Conservation (phyloP, 2,888 invertebrate species). For the Liposcelis brunnea region DNA sequence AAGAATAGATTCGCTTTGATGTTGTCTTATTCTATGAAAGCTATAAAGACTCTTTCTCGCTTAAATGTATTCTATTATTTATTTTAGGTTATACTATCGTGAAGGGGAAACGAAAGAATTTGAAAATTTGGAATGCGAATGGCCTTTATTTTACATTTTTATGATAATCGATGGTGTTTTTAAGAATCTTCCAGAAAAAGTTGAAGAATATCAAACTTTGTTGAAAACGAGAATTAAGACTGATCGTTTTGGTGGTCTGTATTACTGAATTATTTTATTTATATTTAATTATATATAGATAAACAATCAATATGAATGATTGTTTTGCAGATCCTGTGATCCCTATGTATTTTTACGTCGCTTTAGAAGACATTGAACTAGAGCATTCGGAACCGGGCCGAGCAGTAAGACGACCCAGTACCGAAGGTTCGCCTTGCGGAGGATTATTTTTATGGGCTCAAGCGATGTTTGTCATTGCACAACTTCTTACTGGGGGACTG, state of each 20-base stretch:
- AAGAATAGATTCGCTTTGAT: conserved; percentile 8
- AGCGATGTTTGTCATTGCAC: conserved; percentile 84
- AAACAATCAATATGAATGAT: too few relatives aligned
- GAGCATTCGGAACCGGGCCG: conserved; percentile 55
- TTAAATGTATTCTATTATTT: too few relatives aligned
- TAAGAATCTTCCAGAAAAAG: conserved; percentile 69
- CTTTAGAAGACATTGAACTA: conserved; percentile 49
- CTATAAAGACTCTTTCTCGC: too few relatives aligned
- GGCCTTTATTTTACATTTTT: conserved; percentile 91
- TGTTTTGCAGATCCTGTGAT: conserved; percentile 67
- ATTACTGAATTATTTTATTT: background rate
- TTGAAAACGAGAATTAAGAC: conserved; percentile 64
- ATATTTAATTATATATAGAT: too few relatives aligned
- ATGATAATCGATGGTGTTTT: conserved; percentile 95
- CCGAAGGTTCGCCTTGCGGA: conserved; percentile 32
- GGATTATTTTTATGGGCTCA: conserved; percentile 88
- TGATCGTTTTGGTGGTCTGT: conserved; percentile 59
- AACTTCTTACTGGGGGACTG: conserved; percentile 74
- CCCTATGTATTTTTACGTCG: conserved; percentile 85
- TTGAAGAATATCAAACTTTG: conserved; percentile 78
- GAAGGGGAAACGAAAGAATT: conserved; percentile 90
- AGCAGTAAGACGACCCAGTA: conserved; percentile 42
- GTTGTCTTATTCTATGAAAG: conserved; percentile 10
- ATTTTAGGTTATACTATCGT: conserved; percentile 60
- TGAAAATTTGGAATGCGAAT: conserved; percentile 92